These are phyloP conservation scores for Hypanus sabinus DNA, from an alignment of 2,113 vertebrate species.

Conservation along the genomic window DNA sequence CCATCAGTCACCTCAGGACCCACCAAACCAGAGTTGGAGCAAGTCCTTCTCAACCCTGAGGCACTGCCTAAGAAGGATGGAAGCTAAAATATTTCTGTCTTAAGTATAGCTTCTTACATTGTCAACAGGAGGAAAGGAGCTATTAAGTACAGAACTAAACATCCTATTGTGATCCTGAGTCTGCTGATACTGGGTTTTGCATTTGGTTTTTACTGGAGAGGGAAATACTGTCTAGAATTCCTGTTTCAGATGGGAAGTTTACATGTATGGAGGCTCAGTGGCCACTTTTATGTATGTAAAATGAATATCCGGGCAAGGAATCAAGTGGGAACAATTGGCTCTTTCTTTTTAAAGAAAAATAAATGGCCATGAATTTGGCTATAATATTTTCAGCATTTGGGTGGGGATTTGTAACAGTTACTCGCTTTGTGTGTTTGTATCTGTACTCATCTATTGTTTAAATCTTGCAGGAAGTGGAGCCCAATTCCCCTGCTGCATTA, in stretches of 20 bases:
- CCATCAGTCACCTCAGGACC: too few species aligned
- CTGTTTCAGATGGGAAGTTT: neutral
- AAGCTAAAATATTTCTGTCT: neutral
- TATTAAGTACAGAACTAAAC: neutral
- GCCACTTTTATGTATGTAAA: neutral
- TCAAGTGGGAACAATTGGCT: neutral
- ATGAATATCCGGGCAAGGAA: neutral
- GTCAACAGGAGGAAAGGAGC: too few species aligned
- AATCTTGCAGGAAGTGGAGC: constrained; percentile 36
- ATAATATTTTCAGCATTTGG: neutral
- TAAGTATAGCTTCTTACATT: neutral
- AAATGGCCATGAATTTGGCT: neutral
- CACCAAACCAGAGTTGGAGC: too few species aligned
- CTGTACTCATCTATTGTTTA: neutral
- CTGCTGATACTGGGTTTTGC: neutral
- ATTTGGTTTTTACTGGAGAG: neutral
- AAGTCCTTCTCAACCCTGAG: too few species aligned
- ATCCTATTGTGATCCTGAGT: neutral
- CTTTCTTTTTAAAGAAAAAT: neutral
- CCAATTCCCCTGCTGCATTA: constrained; percentile 38
- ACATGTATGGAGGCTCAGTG: neutral
- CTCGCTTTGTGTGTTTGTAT: neutral
- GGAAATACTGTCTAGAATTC: neutral
- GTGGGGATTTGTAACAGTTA: neutral
- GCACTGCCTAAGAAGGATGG: too few species aligned